Conservation (phyloP, 2,888 invertebrate genomes). For the Drosophila lacicola region DNA sequence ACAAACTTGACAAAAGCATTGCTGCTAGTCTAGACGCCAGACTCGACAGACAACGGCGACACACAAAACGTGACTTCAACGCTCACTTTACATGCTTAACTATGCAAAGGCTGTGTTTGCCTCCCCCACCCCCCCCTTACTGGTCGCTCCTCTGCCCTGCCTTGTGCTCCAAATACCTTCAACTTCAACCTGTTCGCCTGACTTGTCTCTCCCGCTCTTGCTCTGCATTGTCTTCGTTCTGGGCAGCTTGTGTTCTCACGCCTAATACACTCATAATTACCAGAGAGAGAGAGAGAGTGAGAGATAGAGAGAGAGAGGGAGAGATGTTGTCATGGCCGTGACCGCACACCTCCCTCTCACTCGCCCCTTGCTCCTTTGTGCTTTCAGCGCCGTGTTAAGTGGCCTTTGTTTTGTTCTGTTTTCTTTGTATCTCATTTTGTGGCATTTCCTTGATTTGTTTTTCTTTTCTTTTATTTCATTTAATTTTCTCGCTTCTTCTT, state of each 20-base stretch:
- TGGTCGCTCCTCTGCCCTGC: neutral
- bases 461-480: conserved; percentile 8
- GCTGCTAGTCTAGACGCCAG: too few relatives aligned
- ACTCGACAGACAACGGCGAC: conserved; percentile 13
- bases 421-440: conserved; percentile 29
- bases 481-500: too few relatives aligned
- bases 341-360: too few relatives aligned
- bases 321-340: conserved; percentile 32
- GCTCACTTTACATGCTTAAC: conserved; percentile 43
- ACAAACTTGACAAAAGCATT: too few relatives aligned
- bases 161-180: conserved; percentile 54
- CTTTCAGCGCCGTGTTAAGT: conserved; percentile 56
- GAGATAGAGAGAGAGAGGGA: neutral
- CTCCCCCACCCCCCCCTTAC: neutral
- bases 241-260: conserved; percentile 53
- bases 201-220: conserved; percentile 14
- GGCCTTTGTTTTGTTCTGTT: conserved; percentile 49
- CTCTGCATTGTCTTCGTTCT: conserved; percentile 20
- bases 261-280: conserved; percentile 42
- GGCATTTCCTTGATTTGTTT: conserved; percentile 57
- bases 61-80: conserved; percentile 62
- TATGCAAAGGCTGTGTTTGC: conserved; percentile 32
- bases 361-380: neutral
- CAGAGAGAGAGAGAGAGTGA: neutral
- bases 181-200: conserved; percentile 57